phyloP scores from a whole-genome alignment of 2,113 vertebrate species.

The Blennius ocellaris region DNA sequence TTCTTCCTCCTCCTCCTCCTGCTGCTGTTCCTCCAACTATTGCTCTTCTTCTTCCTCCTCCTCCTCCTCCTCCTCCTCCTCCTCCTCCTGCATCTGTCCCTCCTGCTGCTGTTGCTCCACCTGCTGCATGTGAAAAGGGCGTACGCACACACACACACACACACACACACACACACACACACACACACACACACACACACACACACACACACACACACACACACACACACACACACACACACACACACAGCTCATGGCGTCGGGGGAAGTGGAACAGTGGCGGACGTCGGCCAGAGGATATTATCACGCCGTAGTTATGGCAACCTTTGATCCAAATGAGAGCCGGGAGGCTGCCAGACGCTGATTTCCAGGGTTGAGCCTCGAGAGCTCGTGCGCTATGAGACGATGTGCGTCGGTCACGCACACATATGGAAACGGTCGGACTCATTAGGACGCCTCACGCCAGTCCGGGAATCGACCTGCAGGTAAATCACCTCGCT shows the following conservation, averaged over 20 bases:
- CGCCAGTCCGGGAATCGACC: slow-evolving; percentile 38
- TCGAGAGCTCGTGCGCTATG: slow-evolving; percentile 25
- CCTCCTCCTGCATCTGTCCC: too few relatives aligned
- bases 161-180: slow-evolving; percentile 16
- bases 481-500: too few relatives aligned
- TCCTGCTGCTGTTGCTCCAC: slow-evolving; percentile 21
- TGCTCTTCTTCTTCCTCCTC: too few relatives aligned
- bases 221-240: slow-evolving; percentile 19
- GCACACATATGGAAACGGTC: slow-evolving; percentile 55
- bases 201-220: too few relatives aligned
- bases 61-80: too few relatives aligned
- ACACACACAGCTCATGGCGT: neutral
- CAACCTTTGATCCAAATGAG: slow-evolving; percentile 32
- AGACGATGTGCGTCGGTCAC: slow-evolving; percentile 7
- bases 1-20: too few relatives aligned
- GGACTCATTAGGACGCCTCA: slow-evolving; percentile 33
- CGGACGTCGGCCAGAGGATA: slow-evolving; percentile 10
- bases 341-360: slow-evolving; percentile 1
- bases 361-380: slow-evolving; percentile 12
- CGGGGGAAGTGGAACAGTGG: neutral
- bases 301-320: slow-evolving; percentile 32
- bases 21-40: too few relatives aligned
- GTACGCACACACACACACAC: too few relatives aligned
- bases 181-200: slow-evolving; percentile 19
- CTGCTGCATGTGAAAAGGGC: too few relatives aligned